Conservation (phyloP, 2,888 invertebrate genomes). For the Scotopteryx bipunctaria region DNA sequence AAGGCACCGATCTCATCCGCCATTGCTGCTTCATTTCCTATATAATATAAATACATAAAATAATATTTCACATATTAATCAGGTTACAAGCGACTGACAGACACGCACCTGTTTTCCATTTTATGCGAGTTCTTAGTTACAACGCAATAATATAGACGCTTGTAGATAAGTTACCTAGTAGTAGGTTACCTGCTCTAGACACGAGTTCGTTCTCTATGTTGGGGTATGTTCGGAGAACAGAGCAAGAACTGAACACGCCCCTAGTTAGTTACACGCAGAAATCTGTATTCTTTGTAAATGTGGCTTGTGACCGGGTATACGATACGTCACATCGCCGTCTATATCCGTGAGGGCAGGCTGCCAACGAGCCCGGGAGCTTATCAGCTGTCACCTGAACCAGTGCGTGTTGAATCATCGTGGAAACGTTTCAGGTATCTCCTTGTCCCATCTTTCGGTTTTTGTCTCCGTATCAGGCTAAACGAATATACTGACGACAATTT, state of each 20-base stretch:
- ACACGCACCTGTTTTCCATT: no score
- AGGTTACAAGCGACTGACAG: neutral
- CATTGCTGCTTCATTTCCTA: constrained; percentile 18
- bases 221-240: no score
- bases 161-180: no score
- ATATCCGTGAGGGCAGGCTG: constrained; percentile 76
- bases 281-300: constrained; percentile 31
- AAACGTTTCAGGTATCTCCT: constrained; percentile 43
- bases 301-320: constrained; percentile 16
- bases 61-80: neutral
- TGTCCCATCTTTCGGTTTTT: constrained; percentile 25
- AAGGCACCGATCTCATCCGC: constrained; percentile 1
- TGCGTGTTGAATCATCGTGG: constrained; percentile 48
- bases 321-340: constrained; percentile 58
- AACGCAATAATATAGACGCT: no score
- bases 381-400: constrained; percentile 68
- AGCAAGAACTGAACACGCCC: no score
- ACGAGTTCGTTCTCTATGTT: no score
- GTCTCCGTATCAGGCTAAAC: neutral
- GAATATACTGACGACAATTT: neutral
- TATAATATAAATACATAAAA: neutral
- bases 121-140: no score
- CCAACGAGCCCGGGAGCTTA: constrained; percentile 65
- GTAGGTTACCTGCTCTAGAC: no score
- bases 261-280: neutral